phyloP scores from a whole-genome alignment of 2,888 invertebrate species.

The Epistrophe eligans region DNA sequence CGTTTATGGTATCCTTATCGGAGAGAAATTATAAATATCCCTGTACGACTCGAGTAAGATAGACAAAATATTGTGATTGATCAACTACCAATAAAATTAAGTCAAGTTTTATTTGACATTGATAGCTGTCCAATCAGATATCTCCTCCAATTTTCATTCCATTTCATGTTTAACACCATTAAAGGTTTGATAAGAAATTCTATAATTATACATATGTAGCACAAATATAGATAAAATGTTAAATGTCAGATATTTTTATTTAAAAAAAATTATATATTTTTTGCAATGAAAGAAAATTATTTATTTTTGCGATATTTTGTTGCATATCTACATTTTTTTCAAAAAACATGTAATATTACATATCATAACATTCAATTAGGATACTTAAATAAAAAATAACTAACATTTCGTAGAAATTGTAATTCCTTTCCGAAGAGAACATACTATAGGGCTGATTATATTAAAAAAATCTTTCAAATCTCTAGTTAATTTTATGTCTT shows the following conservation, averaged over 20 bases:
- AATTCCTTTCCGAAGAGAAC: not conserved
- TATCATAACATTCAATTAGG: not conserved
- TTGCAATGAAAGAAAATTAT: not conserved
- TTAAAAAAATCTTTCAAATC: constrained; percentile 14
- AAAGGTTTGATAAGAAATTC: not conserved
- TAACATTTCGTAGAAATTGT: not conserved
- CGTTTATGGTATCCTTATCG: not conserved
- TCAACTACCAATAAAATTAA: not conserved
- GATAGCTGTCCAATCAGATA: not conserved
- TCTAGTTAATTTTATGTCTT: constrained; percentile 7
- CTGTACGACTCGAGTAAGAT: not conserved
- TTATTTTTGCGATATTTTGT: not conserved
- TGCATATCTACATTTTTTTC: not conserved
- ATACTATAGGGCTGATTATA: constrained; percentile 13
- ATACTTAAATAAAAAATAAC: not conserved
- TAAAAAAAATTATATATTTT: not conserved
- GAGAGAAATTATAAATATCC: not conserved
- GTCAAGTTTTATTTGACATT: constrained; percentile 28
- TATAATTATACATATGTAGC: not conserved
- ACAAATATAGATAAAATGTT: not conserved
- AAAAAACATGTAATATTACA: not conserved
- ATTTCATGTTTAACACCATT: not conserved
- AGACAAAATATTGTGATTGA: not conserved
- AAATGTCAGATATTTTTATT: not conserved
- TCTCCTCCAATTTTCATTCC: not conserved